Base-by-base conservation (phyloP, 2,888 invertebrate species). In the Pseudeuparius sepicola region DNA sequence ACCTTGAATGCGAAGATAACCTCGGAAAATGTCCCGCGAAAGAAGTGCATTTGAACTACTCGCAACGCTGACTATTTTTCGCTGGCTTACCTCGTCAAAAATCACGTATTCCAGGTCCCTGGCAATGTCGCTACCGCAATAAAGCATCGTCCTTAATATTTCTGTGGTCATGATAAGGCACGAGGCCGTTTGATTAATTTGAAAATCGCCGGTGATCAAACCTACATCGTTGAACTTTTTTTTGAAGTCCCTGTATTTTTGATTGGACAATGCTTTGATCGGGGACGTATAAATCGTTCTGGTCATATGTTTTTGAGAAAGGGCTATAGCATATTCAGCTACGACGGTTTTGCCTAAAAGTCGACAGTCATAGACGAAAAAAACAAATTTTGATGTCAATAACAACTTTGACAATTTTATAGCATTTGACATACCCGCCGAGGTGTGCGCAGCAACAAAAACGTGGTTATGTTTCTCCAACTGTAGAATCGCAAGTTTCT, bases 81-180 rank as follows among this genome's bases (percentile, higher is more conserved):
- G 9, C 24, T 16, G 4, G 37, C 34, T 40, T 41, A 52, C 94
- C 66, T 99, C 98, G 62, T 98, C 98, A 58, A 98, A 98, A 52
- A 98, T 90, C 2, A 98, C 98, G 68, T 92, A 98, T 60, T 99
- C 97, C 34, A 99, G 67, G 61, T 99, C 97, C 26, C 94, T 73
- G 0, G 94, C 84, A 34, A 93, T 82, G 54, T 97, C 96, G 41
- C 82, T 83, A 5, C 93, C 93, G 38, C 89, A 89, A 57, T 93
- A 94, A 9, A 98, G 65, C 94, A 99, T 97, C 0, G 93, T 92
- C 42, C 92, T 74, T 14, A 98, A 65, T 53, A 99, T 98, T 68
- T 99, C 98, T 0, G 98, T 99, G 0, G 98, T 98, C 97, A 99
- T 98, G 34, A 98, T 94, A 0, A 98, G 73, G 57, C 97, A 98